phyloP scores from a whole-genome alignment of 2,797 vertebrate genomes.

The Anableps anableps region DNA sequence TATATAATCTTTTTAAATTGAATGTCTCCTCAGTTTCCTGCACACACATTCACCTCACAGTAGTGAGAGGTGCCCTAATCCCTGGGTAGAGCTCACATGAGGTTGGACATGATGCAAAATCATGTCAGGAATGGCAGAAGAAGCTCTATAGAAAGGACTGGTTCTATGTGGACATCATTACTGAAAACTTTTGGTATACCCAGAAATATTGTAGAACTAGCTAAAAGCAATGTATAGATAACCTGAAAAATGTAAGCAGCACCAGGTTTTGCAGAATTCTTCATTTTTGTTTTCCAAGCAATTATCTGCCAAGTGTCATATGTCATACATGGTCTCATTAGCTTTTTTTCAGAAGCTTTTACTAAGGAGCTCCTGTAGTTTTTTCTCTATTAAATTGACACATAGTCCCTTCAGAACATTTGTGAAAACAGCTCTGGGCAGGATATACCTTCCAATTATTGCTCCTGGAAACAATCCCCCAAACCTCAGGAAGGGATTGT shows the following conservation, averaged over 20 bases:
- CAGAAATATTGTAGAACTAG: neutral
- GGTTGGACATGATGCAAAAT: constrained; percentile 1
- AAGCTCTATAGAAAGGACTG: neutral
- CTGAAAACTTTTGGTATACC: neutral
- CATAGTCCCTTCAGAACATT: neutral
- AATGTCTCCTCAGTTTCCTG: neutral
- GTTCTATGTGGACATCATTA: neutral
- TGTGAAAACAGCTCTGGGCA: constrained; percentile 2
- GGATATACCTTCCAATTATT: neutral
- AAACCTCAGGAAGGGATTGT: neutral
- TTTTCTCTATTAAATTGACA: neutral
- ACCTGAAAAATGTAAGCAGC: neutral
- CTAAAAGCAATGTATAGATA: neutral
- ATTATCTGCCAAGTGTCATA: neutral
- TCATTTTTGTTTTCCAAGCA: neutral
- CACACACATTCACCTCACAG: neutral
- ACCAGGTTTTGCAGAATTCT: neutral
- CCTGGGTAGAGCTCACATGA: neutral
- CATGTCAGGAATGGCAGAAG: neutral
- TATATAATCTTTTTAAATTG: neutral
- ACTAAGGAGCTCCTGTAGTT: neutral
- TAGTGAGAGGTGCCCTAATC: neutral
- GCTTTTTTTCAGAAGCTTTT: neutral
- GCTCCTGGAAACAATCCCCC: neutral
- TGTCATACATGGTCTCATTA: neutral